phyloP scores from a whole-genome alignment of 2,113 vertebrate species.

The Hippoglossus stenolepis region DNA sequence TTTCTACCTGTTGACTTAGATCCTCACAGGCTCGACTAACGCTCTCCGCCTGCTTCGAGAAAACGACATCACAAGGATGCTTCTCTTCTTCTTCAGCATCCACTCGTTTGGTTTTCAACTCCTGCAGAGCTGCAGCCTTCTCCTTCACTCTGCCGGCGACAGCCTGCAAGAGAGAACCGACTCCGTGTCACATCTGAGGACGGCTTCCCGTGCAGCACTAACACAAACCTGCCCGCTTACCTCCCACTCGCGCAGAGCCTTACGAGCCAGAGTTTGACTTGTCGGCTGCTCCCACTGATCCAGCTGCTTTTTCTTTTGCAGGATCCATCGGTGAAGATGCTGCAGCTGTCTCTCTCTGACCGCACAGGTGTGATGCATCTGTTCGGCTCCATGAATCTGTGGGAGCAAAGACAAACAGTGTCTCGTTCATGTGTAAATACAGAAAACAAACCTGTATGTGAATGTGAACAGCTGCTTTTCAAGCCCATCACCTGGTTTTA shows the following conservation, averaged over 20 bases:
- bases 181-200: slow-evolving; percentile 12
- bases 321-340: slow-evolving; percentile 80
- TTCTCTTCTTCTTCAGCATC: slow-evolving; percentile 23
- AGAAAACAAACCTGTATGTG: neutral
- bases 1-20: slow-evolving; percentile 83
- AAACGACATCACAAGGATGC: slow-evolving; percentile 45
- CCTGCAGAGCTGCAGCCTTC: slow-evolving; percentile 81
- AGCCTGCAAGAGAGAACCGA: slow-evolving; percentile 72
- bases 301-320: slow-evolving; percentile 81
- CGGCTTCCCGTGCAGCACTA: neutral
- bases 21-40: slow-evolving; percentile 71
- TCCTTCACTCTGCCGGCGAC: slow-evolving; percentile 76
- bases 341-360: slow-evolving; percentile 85
- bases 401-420: neutral
- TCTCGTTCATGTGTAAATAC: neutral
- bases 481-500: too few relatives aligned
- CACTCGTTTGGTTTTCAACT: slow-evolving; percentile 72
- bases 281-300: slow-evolving; percentile 76
- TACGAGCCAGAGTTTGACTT: slow-evolving; percentile 79
- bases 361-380: slow-evolving; percentile 79
- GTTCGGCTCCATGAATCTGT: slow-evolving; percentile 85
- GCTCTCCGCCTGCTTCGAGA: slow-evolving; percentile 54
- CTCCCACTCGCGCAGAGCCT: slow-evolving; percentile 84
- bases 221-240: slow-evolving; percentile 69
- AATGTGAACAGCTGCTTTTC: too few relatives aligned